Evolutionary conservation across 2,797 vertebrate genomes (phyloP).

Genomic region (Staurois parvus): DNA sequence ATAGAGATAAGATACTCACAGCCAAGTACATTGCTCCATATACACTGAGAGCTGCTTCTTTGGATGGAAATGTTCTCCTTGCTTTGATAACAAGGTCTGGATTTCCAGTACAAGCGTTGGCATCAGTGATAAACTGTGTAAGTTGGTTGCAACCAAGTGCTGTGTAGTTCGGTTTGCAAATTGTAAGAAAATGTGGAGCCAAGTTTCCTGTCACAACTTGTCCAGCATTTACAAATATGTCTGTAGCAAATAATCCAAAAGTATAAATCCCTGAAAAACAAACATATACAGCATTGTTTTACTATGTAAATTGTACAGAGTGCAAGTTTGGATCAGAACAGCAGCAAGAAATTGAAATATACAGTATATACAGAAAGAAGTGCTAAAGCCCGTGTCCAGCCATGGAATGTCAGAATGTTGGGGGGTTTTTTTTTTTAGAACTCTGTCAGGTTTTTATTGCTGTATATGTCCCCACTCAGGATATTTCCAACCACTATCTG

Average conservation of each 20-base stretch:
- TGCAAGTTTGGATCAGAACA: neutral
- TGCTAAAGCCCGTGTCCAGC: neutral
- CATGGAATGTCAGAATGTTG: too few species aligned
- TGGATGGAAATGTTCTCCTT: slow-evolving; percentile 96
- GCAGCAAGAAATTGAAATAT: neutral
- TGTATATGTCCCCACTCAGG: too few species aligned
- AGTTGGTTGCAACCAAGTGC: slow-evolving; percentile 94
- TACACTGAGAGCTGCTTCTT: slow-evolving; percentile 94
- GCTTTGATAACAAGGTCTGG: slow-evolving; percentile 90
- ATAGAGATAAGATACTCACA: slow-evolving; percentile 80
- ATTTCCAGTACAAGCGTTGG: slow-evolving; percentile 93
- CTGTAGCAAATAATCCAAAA: slow-evolving; percentile 96
- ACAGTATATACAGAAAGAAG: neutral
- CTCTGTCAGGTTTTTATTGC: too few species aligned
- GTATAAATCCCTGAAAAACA: slow-evolving; percentile 88
- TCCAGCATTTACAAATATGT: slow-evolving; percentile 98
- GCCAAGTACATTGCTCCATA: slow-evolving; percentile 95
- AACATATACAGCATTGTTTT: neutral
- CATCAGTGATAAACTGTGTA: slow-evolving; percentile 93
- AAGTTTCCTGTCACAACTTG: slow-evolving; percentile 98
- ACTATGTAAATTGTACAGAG: neutral
- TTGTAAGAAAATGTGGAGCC: slow-evolving; percentile 95
- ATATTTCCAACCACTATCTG: too few species aligned
- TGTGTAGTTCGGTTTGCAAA: slow-evolving; percentile 97
- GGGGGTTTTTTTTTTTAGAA: too few species aligned